Evolutionary conservation across 2,797 vertebrate species (phyloP).

Genomic region (Cynopterus sphinx): DNA sequence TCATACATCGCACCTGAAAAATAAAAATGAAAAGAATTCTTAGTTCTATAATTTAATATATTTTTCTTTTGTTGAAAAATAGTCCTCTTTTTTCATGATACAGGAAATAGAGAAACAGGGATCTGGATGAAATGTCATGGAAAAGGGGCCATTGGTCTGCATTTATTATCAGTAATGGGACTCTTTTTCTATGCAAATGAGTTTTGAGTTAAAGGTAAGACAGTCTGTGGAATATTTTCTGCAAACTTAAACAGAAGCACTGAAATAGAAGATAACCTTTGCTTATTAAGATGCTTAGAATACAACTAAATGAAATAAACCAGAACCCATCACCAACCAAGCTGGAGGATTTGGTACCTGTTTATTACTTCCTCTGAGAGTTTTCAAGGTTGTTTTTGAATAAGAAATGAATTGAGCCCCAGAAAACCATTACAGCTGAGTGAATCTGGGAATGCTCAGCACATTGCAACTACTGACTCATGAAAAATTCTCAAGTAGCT

Average conservation of each 20-base stretch:
- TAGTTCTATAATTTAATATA: neutral
- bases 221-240: slow-evolving; percentile 41
- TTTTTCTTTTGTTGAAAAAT: neutral
- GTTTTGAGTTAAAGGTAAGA: slow-evolving; percentile 47
- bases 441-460: neutral
- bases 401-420: slow-evolving; percentile 54
- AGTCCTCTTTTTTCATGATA: neutral
- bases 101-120: neutral
- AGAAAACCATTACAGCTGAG: slow-evolving; percentile 57
- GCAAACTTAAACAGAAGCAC: slow-evolving; percentile 23
- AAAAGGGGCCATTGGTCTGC: neutral
- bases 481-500: slow-evolving; percentile 48
- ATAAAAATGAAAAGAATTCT: neutral
- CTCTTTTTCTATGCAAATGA: slow-evolving; percentile 41
- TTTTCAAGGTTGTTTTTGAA: slow-evolving; percentile 68
- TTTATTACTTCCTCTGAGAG: slow-evolving; percentile 62
- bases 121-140: neutral
- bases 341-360: neutral
- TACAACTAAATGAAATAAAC: slow-evolving; percentile 52
- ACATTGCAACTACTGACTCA: slow-evolving; percentile 47
- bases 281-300: slow-evolving; percentile 56
- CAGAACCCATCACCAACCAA: neutral
- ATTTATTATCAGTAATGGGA: neutral
- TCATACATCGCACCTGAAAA: neutral
- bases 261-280: slow-evolving; percentile 51